phyloP scores from a whole-genome alignment of 1,140 invertebrate genomes.

The Drosophila baimaii region DNA sequence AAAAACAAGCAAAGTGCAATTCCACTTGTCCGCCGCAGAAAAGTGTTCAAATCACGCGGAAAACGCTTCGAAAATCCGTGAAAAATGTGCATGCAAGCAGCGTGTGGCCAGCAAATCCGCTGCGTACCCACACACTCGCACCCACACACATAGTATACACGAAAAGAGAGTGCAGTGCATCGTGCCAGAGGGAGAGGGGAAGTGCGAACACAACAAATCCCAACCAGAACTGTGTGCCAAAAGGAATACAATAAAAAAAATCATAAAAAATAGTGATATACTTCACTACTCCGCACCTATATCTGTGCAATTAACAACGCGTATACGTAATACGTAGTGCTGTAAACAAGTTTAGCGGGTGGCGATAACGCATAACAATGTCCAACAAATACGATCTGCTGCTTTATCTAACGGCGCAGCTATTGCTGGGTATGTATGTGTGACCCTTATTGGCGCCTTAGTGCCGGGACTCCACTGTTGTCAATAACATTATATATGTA shows the following conservation, averaged over 20 bases:
- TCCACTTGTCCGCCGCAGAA: background rate
- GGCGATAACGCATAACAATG: constrained; percentile 69
- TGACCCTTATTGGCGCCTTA: constrained; percentile 42
- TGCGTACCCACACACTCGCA: constrained; percentile 39
- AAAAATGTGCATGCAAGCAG: constrained; percentile 62
- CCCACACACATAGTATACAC: constrained; percentile 50
- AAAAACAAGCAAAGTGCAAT: constrained; percentile 7
- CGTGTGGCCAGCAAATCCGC: constrained; percentile 69
- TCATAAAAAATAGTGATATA: constrained; percentile 13
- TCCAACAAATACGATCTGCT: constrained; percentile 60
- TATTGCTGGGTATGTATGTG: constrained; percentile 70
- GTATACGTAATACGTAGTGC: constrained; percentile 68
- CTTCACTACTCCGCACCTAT: constrained; percentile 12
- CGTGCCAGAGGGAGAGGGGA: constrained; percentile 20
- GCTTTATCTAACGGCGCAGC: constrained; percentile 72
- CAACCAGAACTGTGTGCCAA: constrained; percentile 45
- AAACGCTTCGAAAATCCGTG: background rate
- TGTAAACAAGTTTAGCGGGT: constrained; percentile 67
- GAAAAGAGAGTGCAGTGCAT: constrained; percentile 42
- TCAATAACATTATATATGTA: constrained; percentile 55
- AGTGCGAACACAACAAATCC: constrained; percentile 34
- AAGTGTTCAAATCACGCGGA: background rate
- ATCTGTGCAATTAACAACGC: constrained; percentile 28
- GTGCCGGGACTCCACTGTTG: constrained; percentile 31
- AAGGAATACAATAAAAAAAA: constrained; percentile 24